These are phyloP conservation scores for Oreochromis mossambicus DNA, from an alignment of 2,797 vertebrate species.

Conservation along the genomic window DNA sequence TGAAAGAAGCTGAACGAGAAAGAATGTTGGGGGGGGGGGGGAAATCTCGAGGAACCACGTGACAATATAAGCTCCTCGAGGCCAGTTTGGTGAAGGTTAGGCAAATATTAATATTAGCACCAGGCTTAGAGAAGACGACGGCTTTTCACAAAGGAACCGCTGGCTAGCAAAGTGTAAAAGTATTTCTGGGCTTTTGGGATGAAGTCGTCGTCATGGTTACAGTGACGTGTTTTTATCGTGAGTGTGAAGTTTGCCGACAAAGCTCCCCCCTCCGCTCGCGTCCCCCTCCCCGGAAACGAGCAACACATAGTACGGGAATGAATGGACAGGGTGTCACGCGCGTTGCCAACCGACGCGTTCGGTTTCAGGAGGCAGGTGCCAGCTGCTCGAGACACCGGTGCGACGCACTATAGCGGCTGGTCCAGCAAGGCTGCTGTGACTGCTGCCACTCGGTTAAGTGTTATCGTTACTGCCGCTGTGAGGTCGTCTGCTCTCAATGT, in stretches of 20 bases:
- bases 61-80: slow-evolving; percentile 1
- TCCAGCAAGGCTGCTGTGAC: not conserved
- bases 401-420: not conserved
- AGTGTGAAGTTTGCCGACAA: not conserved
- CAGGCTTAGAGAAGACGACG: accelerated
- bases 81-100: not conserved
- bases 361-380: not conserved
- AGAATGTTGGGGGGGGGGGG: not conserved
- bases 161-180: not conserved
- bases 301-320: slow-evolving; percentile 9
- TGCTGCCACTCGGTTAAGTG: not conserved
- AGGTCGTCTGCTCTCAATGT: not conserved
- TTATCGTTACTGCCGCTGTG: not conserved
- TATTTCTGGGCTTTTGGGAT: not conserved
- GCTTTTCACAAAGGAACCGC: not conserved
- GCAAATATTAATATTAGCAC: not conserved
- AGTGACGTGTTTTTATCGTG: not conserved
- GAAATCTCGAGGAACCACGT: not conserved
- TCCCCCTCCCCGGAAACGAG: not conserved
- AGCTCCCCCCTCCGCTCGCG: not conserved
- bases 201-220: not conserved
- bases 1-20: not conserved
- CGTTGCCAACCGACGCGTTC: not conserved
- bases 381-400: not conserved
- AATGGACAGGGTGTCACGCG: slow-evolving; percentile 2